These are phyloP conservation scores for Andrena bicolor DNA, from an alignment of 2,888 invertebrate species.

Conservation along the genomic window DNA sequence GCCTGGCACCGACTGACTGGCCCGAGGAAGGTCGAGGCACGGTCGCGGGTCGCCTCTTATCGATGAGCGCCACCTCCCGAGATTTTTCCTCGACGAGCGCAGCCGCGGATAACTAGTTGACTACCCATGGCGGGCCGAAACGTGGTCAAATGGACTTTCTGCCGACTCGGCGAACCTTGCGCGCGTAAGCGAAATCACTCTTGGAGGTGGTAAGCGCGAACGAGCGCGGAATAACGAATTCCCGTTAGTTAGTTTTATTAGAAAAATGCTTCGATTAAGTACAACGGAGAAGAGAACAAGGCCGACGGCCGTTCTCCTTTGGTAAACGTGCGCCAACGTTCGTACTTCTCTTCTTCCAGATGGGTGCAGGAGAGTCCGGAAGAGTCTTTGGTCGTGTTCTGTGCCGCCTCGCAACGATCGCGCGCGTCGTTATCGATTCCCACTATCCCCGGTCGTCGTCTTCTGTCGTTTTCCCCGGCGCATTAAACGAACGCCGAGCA, in stretches of 20 bases:
- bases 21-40: not conserved
- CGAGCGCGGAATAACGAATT: not conserved
- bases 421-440: not conserved
- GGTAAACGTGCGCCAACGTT: not conserved
- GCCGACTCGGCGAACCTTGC: not conserved
- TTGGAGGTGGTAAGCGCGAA: not conserved
- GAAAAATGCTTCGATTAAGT: not conserved
- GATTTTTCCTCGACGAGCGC: slow-evolving; percentile 18
- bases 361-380: not conserved
- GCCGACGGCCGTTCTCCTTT: no score
- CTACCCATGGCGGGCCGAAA: slow-evolving; percentile 6
- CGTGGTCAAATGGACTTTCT: slow-evolving; percentile 28
- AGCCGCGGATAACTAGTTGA: slow-evolving; percentile 27
- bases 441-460: not conserved
- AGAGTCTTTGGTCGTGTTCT: not conserved
- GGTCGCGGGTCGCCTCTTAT: slow-evolving; percentile 18
- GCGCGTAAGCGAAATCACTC: not conserved
- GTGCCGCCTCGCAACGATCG: not conserved
- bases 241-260: not conserved
- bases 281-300: not conserved
- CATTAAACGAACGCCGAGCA: slow-evolving; percentile 29
- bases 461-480: not conserved
- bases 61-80: slow-evolving; percentile 31
- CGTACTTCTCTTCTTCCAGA: not conserved
- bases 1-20: not conserved